Percentiles rank a stretch among this genome's conserved stretches.
Conservation (phyloP, 2,797 vertebrate species). For the Coilia nasus region DNA sequence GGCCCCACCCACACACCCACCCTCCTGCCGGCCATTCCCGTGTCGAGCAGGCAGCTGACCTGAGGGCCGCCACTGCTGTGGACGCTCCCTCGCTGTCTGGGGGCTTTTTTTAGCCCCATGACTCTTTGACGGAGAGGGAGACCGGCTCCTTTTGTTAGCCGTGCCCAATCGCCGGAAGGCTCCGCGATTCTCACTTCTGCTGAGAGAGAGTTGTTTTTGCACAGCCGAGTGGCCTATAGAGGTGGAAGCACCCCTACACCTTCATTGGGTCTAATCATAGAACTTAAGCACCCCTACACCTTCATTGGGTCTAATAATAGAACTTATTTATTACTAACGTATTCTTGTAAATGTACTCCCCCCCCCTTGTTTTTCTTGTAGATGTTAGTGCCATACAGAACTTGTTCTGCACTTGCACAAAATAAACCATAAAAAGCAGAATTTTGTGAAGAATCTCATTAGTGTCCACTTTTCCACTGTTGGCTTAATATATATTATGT, state of each 20-base stretch:
- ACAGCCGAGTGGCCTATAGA: background rate
- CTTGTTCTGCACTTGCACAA: background rate
- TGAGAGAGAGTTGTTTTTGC: background rate
- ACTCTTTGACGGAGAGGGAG: background rate
- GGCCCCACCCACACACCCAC: background rate
- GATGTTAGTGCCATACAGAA: background rate
- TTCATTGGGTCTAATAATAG: background rate
- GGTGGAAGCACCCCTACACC: background rate
- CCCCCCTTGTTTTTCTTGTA: background rate
- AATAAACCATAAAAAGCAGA: background rate
- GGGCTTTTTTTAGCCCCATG: background rate
- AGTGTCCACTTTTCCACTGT: background rate
- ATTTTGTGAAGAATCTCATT: background rate
- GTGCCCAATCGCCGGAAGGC: background rate
- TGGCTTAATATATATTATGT: conserved; percentile 12
- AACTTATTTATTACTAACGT: too few species aligned
- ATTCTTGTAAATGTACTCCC: background rate
- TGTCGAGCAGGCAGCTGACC: background rate
- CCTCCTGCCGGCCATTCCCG: background rate
- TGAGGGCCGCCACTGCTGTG: background rate
- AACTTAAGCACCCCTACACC: background rate
- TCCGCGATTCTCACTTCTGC: background rate
- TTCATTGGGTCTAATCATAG: background rate
- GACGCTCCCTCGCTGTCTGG: conserved; percentile 3
- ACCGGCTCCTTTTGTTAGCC: background rate